Evolutionary conservation across 1,140 invertebrate species (phyloP), one percentile per base, ranked within the genome.

Genomic region (Argopecten irradians): DNA sequence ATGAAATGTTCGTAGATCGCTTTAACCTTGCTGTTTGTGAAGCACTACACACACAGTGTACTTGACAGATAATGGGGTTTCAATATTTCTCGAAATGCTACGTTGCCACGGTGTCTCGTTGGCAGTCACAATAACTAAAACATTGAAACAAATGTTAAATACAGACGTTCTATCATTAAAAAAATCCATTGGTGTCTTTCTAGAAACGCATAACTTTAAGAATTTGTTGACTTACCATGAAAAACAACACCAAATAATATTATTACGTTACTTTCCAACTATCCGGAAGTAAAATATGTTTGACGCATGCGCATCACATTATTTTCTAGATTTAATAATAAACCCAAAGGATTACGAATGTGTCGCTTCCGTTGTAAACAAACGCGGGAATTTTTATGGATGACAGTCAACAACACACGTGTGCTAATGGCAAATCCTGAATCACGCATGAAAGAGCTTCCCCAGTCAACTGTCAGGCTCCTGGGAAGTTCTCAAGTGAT

Each of bases 401-500:
- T 39, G 36, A 39, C 36, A 39, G 5, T 71, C 28, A 3, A 71
- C 13, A 46, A 19, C n/a, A 71, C 22, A 71, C 55, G 55, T 71
- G 55, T n/a, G 28, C 3, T n/a, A 1, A 71, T 71, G 55, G 55
- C 55, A 5, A 71, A 71, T 0, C 28, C 55, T 71, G n/a, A 71
- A 71, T 16, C 55, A 28, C 55, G 55, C 22, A 71, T 71, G 55
- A 22, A n/a, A 71, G 86, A 39, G 11, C 90, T 96, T 0, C 92
- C 95, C n/a, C 85, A 90, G 46, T 89, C 92, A 28, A 97, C 96
- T 0, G 92, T 96, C 1, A 96, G 96, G 90, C 91, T 97, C 11
- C 94, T 97, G 43, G 96, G 96, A n/a, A 97, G 96, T 83, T 94
- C 96, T 11, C 97, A 97, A 94, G 95, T 97, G 34, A 96, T 97